phyloP scores from a whole-genome alignment of 2,113 vertebrate genomes.

The Misgurnus mizolepis region DNA sequence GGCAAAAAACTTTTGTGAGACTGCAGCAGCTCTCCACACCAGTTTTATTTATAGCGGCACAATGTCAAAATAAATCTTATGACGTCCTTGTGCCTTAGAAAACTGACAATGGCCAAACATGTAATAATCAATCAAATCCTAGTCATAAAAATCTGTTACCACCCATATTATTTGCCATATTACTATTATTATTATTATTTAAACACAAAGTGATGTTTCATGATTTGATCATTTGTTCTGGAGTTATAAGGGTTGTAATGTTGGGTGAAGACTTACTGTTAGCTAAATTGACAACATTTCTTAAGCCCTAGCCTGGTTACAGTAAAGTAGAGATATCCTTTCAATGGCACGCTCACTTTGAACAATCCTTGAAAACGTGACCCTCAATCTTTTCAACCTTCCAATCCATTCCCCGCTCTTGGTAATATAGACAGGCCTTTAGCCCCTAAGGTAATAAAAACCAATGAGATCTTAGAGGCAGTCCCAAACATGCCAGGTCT shows the following conservation, averaged over 20 bases:
- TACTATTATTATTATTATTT: no score
- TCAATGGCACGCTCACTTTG: neutral
- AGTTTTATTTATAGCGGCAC: no score
- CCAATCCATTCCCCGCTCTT: neutral
- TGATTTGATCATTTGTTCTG: no score
- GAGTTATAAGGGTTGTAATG: no score
- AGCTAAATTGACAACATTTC: neutral
- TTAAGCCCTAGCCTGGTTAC: neutral
- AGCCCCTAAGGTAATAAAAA: conserved; percentile 7
- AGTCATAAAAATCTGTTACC: no score
- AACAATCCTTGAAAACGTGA: conserved; percentile 7
- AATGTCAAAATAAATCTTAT: no score
- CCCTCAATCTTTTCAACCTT: conserved; percentile 1
- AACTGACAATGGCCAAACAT: no score
- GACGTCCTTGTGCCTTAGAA: no score
- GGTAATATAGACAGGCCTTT: conserved; percentile 8
- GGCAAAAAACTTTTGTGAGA: no score
- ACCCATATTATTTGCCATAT: no score
- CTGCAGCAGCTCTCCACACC: no score
- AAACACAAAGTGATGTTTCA: neutral
- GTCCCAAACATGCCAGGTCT: neutral
- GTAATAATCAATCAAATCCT: no score
- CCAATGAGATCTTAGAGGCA: conserved; percentile 19
- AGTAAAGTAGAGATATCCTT: neutral
- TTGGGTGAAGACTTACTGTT: neutral